Percentiles rank a stretch among this genome's conserved stretches.
These are phyloP conservation scores for Ladona fulva DNA, from an alignment of 1,140 invertebrate species.

Conservation along the genomic window DNA sequence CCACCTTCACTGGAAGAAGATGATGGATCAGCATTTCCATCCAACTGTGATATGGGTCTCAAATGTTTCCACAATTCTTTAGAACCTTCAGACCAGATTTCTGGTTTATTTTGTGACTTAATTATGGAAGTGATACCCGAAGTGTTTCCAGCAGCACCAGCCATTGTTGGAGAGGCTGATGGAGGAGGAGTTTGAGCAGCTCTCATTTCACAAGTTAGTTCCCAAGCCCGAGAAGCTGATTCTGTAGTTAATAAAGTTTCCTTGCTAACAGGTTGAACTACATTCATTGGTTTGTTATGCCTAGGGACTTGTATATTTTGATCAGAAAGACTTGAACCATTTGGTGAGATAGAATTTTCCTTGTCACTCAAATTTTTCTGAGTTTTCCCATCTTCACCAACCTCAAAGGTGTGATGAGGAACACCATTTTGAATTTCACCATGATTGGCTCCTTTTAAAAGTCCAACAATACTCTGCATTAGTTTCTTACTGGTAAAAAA, in stretches of 20 bases:
- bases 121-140: neutral
- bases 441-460: neutral
- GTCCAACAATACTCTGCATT: slow-evolving; percentile 50
- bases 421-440: neutral
- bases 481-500: slow-evolving; percentile 64
- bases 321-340: neutral
- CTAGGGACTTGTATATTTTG: neutral
- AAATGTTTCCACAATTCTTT: neutral
- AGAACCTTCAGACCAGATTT: neutral
- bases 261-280: neutral
- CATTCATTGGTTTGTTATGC: neutral
- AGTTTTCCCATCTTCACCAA: neutral
- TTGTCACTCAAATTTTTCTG: slow-evolving; percentile 15
- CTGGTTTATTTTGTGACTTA: neutral
- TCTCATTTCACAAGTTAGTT: neutral
- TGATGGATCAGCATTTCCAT: slow-evolving; percentile 61
- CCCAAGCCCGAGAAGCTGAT: neutral
- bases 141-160: neutral
- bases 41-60: slow-evolving; percentile 52
- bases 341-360: slow-evolving; percentile 16
- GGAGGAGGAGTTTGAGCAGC: neutral
- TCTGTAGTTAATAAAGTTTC: neutral
- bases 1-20: slow-evolving; percentile 36
- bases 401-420: neutral
- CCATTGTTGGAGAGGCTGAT: neutral